phyloP scores from a whole-genome alignment of 2,113 vertebrate species.

The Semicossyphus pulcher region DNA sequence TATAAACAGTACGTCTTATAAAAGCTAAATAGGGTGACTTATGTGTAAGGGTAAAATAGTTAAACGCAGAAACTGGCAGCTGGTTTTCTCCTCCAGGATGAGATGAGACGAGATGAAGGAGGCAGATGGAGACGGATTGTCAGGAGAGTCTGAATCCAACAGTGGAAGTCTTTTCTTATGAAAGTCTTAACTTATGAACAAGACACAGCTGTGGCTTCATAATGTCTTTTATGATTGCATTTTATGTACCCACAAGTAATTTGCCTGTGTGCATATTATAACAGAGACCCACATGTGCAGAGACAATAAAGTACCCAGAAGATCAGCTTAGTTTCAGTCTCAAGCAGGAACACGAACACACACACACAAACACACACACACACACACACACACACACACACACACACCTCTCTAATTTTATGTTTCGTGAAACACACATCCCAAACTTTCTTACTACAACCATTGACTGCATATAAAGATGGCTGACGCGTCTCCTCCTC shows the following conservation, averaged over 20 bases:
- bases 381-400: no score
- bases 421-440: no score
- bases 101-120: constrained; percentile 31
- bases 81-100: neutral
- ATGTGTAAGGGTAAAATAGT: neutral
- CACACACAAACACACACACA: no score
- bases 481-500: no score
- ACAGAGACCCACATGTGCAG: no score
- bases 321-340: no score
- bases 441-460: no score
- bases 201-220: constrained; percentile 22
- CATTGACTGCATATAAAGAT: no score
- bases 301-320: no score
- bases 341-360: no score
- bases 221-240: neutral
- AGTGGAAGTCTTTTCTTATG: constrained; percentile 19
- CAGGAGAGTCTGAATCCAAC: constrained; percentile 23
- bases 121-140: constrained; percentile 33
- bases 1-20: neutral
- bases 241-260: neutral
- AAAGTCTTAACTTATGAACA: constrained; percentile 6
- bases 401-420: no score
- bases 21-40: neutral
- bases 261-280: no score
- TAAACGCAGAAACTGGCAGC: neutral